These are phyloP conservation scores for Papilio dardanus DNA, from an alignment of 1,140 invertebrate genomes.

Conservation along the genomic window DNA sequence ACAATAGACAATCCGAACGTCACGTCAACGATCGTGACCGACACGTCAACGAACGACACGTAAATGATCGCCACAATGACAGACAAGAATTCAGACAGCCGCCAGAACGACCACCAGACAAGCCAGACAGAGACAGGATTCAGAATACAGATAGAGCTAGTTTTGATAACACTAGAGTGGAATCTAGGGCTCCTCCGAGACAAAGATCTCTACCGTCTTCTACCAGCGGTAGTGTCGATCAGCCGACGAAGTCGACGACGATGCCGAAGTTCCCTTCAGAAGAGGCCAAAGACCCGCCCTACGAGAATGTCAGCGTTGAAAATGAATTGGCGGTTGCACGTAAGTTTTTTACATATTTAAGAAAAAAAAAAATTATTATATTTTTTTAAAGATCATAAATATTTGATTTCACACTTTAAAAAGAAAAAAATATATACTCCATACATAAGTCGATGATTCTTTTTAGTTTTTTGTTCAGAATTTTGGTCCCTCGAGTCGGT, in stretches of 20 bases:
- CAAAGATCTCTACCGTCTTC: slow-evolving; percentile 69
- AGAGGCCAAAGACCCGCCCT: slow-evolving; percentile 70
- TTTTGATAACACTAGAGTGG: slow-evolving; percentile 62
- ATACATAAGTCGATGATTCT: too few relatives aligned
- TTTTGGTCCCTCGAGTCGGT: too few relatives aligned
- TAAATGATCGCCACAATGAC: slow-evolving; percentile 38
- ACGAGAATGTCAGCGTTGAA: slow-evolving; percentile 76
- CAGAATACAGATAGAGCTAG: slow-evolving; percentile 52
- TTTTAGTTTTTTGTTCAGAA: too few relatives aligned
- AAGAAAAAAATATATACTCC: too few relatives aligned
- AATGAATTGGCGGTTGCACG: slow-evolving; percentile 67
- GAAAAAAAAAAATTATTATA: too few relatives aligned
- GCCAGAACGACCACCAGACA: slow-evolving; percentile 65
- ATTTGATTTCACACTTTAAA: too few relatives aligned
- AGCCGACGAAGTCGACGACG: slow-evolving; percentile 72
- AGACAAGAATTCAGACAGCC: slow-evolving; percentile 59
- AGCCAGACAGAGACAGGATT: slow-evolving; percentile 50
- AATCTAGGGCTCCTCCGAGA: slow-evolving; percentile 65
- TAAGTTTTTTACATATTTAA: slow-evolving; percentile 50
- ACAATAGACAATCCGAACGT: slow-evolving; percentile 43
- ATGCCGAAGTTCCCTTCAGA: slow-evolving; percentile 77
- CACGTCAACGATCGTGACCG: slow-evolving; percentile 24
- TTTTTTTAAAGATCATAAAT: too few relatives aligned
- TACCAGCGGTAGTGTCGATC: slow-evolving; percentile 57
- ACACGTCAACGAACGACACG: slow-evolving; percentile 8